Evolutionary conservation across 2,797 vertebrate species (phyloP).

Genomic region (Clarias laeviceps): DNA sequence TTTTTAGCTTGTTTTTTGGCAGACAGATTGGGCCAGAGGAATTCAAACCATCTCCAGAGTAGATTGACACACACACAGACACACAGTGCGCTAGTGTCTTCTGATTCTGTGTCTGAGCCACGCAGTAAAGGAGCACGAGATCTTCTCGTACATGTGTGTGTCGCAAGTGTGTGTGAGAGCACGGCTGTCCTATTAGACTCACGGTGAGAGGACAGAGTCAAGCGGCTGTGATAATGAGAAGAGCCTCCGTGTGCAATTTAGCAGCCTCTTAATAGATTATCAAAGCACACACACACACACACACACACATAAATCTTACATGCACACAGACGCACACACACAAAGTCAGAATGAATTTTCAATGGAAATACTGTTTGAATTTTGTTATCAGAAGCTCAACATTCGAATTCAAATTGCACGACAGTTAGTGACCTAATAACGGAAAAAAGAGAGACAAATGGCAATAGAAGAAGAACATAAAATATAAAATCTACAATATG

Average conservation of each 20-base stretch:
- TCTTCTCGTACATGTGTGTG: conserved; percentile 25
- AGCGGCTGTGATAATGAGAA: conserved; percentile 66
- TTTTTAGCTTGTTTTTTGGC: neutral
- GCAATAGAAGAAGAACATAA: no score
- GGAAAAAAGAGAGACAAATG: no score
- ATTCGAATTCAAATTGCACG: no score
- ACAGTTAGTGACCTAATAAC: no score
- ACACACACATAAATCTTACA: conserved; percentile 20
- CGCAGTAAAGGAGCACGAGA: conserved; percentile 15
- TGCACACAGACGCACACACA: neutral
- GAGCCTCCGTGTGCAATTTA: conserved; percentile 67
- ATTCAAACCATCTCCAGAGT: conserved; percentile 1
- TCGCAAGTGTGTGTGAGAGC: conserved; percentile 56
- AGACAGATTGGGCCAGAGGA: neutral
- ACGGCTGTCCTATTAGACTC: conserved; percentile 62
- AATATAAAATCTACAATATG: no score
- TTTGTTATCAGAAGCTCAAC: neutral
- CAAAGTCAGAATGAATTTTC: conserved; percentile 21
- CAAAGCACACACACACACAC: conserved; percentile 44
- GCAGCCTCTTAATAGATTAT: conserved; percentile 68
- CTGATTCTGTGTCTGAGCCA: neutral
- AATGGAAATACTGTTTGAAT: neutral
- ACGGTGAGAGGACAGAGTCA: conserved; percentile 55
- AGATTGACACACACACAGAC: neutral
- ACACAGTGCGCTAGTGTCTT: neutral